Evolutionary conservation across 1,140 invertebrate species (phyloP).

Genomic region (Drosophila virilis): DNA sequence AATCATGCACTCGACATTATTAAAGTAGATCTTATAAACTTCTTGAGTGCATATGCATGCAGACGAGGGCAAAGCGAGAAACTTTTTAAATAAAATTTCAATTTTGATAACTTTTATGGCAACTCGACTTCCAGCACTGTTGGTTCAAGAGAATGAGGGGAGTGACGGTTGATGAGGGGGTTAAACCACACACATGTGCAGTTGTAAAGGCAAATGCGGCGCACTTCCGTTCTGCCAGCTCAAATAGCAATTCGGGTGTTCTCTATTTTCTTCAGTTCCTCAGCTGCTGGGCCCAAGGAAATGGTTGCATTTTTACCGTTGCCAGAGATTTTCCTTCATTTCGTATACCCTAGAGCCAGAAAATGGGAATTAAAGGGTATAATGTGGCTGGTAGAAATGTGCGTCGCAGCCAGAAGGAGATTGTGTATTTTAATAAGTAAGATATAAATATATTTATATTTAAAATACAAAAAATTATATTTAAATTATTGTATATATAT

Average conservation of each 20-base stretch:
- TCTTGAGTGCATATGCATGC: constrained; percentile 60
- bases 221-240: constrained; percentile 31
- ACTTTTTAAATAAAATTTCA: constrained; percentile 69
- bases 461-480: no score
- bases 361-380: background rate
- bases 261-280: constrained; percentile 11
- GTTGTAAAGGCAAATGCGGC: constrained; percentile 32
- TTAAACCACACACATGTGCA: constrained; percentile 16
- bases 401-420: background rate
- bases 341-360: background rate
- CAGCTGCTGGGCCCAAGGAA: constrained; percentile 36
- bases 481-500: no score
- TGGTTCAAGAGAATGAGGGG: background rate
- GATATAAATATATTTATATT: background rate
- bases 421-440: background rate
- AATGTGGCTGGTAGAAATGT: background rate
- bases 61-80: constrained; percentile 40
- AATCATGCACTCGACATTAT: constrained; percentile 81
- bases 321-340: constrained; percentile 60
- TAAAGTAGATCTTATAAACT: constrained; percentile 80
- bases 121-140: constrained; percentile 9
- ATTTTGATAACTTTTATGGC: constrained; percentile 75
- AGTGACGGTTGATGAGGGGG: background rate
- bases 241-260: constrained; percentile 20
- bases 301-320: constrained; percentile 60